These are phyloP conservation scores for Acanthosepion esculentum DNA, from an alignment of 2,888 invertebrate genomes.

Conservation along the genomic window DNA sequence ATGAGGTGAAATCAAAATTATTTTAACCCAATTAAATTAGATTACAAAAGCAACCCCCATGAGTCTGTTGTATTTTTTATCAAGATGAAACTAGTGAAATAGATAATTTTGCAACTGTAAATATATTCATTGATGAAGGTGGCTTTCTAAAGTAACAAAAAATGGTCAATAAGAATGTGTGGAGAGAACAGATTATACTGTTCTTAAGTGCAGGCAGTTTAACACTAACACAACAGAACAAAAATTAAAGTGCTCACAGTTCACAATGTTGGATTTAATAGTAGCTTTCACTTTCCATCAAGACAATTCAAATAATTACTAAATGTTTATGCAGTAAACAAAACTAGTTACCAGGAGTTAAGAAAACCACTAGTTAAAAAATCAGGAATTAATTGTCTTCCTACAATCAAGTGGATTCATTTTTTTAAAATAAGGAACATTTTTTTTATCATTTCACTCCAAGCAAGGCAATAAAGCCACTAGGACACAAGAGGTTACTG, in stretches of 20 bases:
- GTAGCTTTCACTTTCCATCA: not conserved
- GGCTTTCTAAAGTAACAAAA: not conserved
- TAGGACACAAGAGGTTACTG: too few species aligned
- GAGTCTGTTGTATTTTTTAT: not conserved
- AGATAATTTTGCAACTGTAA: not conserved
- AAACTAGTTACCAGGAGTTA: constrained; percentile 9
- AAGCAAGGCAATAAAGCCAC: too few species aligned
- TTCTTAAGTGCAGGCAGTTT: not conserved
- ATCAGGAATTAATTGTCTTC: not conserved
- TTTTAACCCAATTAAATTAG: too few species aligned
- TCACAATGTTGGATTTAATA: constrained; percentile 25
- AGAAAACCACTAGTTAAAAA: not conserved
- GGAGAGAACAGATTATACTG: not conserved
- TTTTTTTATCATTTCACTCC: too few species aligned
- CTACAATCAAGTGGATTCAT: not conserved
- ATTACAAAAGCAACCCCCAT: too few species aligned
- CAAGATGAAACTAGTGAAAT: not conserved
- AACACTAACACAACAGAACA: not conserved
- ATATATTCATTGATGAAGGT: not conserved
- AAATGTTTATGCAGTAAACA: not conserved
- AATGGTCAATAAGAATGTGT: not conserved
- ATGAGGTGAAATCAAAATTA: too few species aligned
- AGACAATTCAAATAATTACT: constrained; percentile 33
- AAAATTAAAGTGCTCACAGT: constrained; percentile 14
- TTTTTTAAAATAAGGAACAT: not conserved